Evolutionary conservation across 2,888 invertebrate genomes (phyloP), one percentile per base, ranked within the genome.

Genomic region (Anticlea derivata): DNA sequence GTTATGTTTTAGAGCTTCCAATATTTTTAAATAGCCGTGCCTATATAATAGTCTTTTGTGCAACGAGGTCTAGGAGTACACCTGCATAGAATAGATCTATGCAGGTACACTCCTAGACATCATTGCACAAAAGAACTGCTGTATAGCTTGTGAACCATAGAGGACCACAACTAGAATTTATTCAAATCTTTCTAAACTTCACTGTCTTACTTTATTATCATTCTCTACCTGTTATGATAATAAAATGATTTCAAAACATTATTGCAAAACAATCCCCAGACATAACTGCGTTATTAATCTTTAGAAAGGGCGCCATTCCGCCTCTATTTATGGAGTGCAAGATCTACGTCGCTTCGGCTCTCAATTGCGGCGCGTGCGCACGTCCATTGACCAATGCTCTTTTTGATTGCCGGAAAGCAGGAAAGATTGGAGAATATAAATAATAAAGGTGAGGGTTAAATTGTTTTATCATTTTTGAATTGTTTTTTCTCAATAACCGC

Each of bases 331-430:
- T 65, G 57, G 64, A 61, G 63, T 63, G 63, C 52, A 63, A 61
- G 65, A 61, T 58, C 60, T 61, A 59, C 50, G 57, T 56, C 51
- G 47, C 55, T 61, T 62, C 59, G 64, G 65, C 62, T 65, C 62
- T 63, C 70, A 67, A 74, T 63, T 59, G 65, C 54, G 40, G 65
- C 62, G 70, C 59, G 61, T 49, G 68, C 66, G 63, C 65, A 61
- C 17, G 65, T 65, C 65, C 69, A 70, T 68, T 44, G 67, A 65
- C 65, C 69, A 70, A 68, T 44, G 67, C 47, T 58, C 68, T 62
- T 62, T 59, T 55, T 51, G 56, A 58, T 56, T 8, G 2, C 8
- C 37, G 22, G 4, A 27, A 34, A 27, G 13, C 34, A 41, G n/a
- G 4, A 31, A 41, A 33, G 30, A 12, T 31, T n/a, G n/a, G 31